Conservation (phyloP, 2,113 vertebrate species). For the Dryoscopus gambensis region DNA sequence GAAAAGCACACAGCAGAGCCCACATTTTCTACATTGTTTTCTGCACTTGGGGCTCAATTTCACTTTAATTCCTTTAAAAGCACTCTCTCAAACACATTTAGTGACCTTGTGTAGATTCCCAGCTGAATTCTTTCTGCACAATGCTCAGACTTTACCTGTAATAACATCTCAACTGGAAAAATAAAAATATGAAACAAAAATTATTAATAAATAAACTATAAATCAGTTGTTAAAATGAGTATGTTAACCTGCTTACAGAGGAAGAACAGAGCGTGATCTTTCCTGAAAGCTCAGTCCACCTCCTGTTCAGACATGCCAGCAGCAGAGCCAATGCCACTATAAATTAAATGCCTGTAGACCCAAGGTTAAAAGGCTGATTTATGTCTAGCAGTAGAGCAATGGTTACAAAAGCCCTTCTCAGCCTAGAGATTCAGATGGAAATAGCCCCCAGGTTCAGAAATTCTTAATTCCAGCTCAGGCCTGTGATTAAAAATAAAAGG, state of each 20-base stretch:
- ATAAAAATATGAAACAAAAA: background rate
- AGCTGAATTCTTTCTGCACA: background rate
- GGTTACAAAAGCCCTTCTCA: background rate
- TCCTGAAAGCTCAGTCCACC: background rate
- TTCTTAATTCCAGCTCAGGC: background rate
- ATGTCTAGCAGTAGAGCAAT: background rate
- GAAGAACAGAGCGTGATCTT: background rate
- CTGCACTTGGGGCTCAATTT: background rate
- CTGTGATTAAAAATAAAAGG: background rate
- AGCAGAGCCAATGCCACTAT: background rate
- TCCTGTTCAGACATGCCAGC: rapidly evolving
- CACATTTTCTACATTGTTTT: background rate
- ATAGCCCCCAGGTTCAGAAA: background rate
- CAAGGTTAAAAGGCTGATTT: background rate
- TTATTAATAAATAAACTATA: background rate
- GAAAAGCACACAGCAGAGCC: background rate
- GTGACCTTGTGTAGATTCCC: background rate
- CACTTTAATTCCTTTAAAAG: background rate
- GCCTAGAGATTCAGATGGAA: background rate
- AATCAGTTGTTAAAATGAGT: background rate
- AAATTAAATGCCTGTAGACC: background rate
- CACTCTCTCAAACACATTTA: background rate
- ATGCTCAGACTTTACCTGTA: background rate
- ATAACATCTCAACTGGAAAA: background rate
- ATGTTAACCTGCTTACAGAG: background rate